Evolutionary conservation across 2,888 invertebrate genomes (phyloP).

Genomic region (Watsonalla cultraria): DNA sequence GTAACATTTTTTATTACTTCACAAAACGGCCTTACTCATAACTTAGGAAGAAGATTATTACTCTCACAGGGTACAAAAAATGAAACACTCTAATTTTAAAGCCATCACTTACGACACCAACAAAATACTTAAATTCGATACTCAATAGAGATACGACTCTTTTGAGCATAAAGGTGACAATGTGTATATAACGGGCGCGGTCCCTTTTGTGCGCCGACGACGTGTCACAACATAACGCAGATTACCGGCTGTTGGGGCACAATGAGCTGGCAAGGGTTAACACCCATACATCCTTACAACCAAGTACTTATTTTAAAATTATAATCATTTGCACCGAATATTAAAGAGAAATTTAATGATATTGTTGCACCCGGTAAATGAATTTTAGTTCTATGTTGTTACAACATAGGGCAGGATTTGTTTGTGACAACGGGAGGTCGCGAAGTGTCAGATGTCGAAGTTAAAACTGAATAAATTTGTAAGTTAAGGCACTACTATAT

Average conservation of each 20-base stretch:
- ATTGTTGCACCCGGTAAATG: neutral
- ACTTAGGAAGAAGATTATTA: no score
- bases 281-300: neutral
- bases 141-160: neutral
- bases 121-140: neutral
- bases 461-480: constrained; percentile 4
- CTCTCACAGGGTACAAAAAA: neutral
- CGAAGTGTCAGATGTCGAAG: no score
- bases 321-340: neutral
- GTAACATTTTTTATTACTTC: no score
- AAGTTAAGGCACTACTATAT: constrained; percentile 1
- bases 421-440: no score
- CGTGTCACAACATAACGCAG: neutral
- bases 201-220: neutral
- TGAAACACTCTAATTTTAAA: neutral
- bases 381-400: no score
- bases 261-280: neutral
- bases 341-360: neutral
- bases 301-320: neutral
- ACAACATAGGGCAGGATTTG: no score
- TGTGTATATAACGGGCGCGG: neutral
- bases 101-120: neutral
- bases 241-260: neutral
- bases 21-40: no score
- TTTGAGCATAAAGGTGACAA: neutral